These are phyloP conservation scores for Neomonachus schauinslandi DNA, from an alignment of 2,113 vertebrate species.

Conservation along the genomic window DNA sequence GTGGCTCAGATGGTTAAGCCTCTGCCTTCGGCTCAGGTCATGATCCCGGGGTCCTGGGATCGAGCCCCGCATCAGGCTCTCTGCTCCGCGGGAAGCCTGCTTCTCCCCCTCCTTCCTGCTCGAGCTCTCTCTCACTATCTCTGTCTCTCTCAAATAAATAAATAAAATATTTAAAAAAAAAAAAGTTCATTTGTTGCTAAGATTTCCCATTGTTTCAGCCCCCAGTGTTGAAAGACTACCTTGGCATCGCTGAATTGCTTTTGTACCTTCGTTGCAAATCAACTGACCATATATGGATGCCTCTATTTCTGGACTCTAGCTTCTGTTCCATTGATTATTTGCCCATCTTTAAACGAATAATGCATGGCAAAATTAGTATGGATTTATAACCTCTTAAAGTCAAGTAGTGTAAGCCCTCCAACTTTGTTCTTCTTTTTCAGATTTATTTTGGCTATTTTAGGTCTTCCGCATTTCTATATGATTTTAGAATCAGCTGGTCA, in stretches of 20 bases:
- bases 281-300: not conserved
- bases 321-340: not conserved
- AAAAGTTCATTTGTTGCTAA: not conserved
- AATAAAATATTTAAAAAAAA: too few relatives aligned
- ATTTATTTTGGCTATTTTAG: not conserved
- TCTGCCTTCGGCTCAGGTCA: too few relatives aligned
- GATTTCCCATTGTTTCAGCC: not conserved
- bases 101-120: too few relatives aligned
- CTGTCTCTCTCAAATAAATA: too few relatives aligned
- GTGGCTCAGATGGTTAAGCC: too few relatives aligned
- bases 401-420: not conserved
- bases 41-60: too few relatives aligned
- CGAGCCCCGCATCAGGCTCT: too few relatives aligned
- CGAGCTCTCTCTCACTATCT: too few relatives aligned
- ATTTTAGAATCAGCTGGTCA: not conserved
- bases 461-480: not conserved
- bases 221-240: not conserved
- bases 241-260: not conserved
- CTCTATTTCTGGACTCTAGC: not conserved
- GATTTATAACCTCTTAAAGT: not conserved
- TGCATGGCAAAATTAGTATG: not conserved
- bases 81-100: too few relatives aligned
- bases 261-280: not conserved
- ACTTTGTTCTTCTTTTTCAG: not conserved
- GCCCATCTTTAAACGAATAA: not conserved